Evolutionary conservation across 2,797 vertebrate genomes (phyloP), one percentile per base, ranked within the genome.

Genomic region (Acanthopagrus latus): DNA sequence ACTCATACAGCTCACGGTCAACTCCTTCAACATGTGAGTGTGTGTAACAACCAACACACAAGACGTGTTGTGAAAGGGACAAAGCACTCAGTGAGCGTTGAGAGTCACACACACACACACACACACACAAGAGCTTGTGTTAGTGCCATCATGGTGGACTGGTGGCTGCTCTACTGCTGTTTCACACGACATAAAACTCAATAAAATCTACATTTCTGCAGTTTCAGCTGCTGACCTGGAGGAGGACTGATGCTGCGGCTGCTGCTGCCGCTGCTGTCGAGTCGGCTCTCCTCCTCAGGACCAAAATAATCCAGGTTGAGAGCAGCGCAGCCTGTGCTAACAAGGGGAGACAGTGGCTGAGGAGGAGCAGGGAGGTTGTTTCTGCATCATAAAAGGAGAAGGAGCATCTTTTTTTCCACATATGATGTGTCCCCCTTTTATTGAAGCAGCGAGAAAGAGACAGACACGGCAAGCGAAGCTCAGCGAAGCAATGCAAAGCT

Each of bases 271-370:
- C 85, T 95, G 75, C 68, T 95, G 66, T 1, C 20, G 95, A 96
- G 96, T 91, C 94, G 95, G 95, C 92, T 96, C 93, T 96, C 96
- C 94, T 97, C 96, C 95, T 96, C 95, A 83, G 95, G 95, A 93
- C 97, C 97, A 97, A 98, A 98, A 95, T 96, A 97, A 96, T 98
- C 96, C 94, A 98, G 95, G 94, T 97, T 96, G 93, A 98, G 95
- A 89, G 96, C 94, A 94, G 93, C 95, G 95, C 94, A 94, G 93
- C 93, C 96, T 96, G 96, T 93, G 94, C 93, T 83, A 55, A 80
- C 81, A 66, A 76, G 23, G 52, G 23, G 43, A 85, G 69, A 84
- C 62, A 74, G 66, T 1, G 17, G 44, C 73, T 44, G 63, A 81
- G n/a, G 23, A 47, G 38, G 41, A 23, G 54, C 2, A 17, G 17